These are phyloP conservation scores for Epizoanthus fatuus DNA, from an alignment of 92 coral and sea anemone species.

Conservation along the genomic window DNA sequence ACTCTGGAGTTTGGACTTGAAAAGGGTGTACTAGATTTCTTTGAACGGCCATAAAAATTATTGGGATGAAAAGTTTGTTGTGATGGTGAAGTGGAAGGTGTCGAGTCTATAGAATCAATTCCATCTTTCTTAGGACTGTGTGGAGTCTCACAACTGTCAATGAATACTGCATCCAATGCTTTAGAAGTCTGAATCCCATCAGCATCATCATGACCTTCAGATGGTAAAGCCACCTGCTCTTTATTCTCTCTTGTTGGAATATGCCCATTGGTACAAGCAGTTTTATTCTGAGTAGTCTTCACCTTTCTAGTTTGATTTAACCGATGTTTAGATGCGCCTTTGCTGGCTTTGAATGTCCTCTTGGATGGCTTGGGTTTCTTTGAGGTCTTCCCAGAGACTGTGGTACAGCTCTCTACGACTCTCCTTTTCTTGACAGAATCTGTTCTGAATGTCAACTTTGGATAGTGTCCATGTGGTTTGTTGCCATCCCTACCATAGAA, in stretches of 20 bases:
- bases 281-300: neutral
- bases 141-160: too few relatives aligned
- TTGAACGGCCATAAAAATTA: conserved; percentile 24
- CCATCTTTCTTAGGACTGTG: too few relatives aligned
- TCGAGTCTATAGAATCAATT: too few relatives aligned
- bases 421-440: conserved; percentile 5
- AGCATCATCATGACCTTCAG: neutral
- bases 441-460: conserved; percentile 1
- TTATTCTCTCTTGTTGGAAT: neutral
- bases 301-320: conserved; percentile 2
- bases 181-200: conserved; percentile 11
- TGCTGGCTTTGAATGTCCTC: neutral
- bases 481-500: conserved; percentile 24
- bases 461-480: neutral
- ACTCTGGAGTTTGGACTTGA: too few relatives aligned
- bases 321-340: neutral
- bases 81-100: neutral
- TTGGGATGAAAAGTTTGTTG: conserved; percentile 21
- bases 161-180: neutral
- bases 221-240: neutral
- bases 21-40: neutral
- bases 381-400: neutral
- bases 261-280: neutral
- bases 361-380: neutral
- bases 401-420: conserved; percentile 13